Conservation (phyloP, 2,113 vertebrate genomes). For the Microcebus tavaratra region DNA sequence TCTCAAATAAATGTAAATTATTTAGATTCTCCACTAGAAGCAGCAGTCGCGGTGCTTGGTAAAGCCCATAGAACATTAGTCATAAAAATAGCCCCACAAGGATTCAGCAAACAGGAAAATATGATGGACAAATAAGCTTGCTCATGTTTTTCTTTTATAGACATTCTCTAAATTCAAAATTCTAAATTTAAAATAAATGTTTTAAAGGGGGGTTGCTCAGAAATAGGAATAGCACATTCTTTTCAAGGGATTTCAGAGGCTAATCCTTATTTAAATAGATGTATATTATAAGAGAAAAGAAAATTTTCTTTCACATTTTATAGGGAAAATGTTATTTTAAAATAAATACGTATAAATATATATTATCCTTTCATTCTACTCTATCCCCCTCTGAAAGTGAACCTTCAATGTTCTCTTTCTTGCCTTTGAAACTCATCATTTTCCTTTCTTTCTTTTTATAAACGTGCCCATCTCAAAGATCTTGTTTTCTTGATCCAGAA, state of each 20-base stretch:
- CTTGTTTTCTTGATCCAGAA: not conserved
- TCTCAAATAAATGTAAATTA: constrained; percentile 62
- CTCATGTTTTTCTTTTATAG: constrained; percentile 50
- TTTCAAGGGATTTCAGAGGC: not conserved
- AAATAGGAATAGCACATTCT: not conserved
- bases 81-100: constrained; percentile 8
- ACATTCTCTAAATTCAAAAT: constrained; percentile 44
- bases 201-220: constrained; percentile 41
- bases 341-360: not conserved
- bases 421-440: not conserved
- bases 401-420: not conserved
- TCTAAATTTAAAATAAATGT: constrained; percentile 53
- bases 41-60: constrained; percentile 60
- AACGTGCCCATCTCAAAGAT: not conserved
- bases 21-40: constrained; percentile 66
- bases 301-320: not conserved
- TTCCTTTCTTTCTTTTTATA: not conserved
- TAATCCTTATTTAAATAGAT: not conserved
- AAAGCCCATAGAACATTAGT: constrained; percentile 64
- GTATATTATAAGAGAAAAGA: not conserved
- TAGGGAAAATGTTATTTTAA: not conserved
- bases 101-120: constrained; percentile 27
- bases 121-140: constrained; percentile 21
- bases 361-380: not conserved
- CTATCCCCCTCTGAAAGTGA: not conserved